Conservation (phyloP, 2,797 vertebrate genomes). For the Smutsia temminckii region DNA sequence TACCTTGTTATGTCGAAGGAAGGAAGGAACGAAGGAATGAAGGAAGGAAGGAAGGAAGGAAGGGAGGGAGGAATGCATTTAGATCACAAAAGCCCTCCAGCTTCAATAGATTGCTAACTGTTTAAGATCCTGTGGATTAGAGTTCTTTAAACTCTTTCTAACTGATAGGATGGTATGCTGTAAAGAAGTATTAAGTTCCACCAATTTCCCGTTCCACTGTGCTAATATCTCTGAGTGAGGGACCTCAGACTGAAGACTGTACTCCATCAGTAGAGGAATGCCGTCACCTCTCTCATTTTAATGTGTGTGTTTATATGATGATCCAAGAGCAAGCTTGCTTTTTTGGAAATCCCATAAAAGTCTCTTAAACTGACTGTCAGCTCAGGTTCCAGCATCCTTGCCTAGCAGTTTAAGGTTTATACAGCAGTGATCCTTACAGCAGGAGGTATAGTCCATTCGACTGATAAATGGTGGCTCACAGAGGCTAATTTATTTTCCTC, state of each 20-base stretch:
- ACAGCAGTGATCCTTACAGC: background rate
- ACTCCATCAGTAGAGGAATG: background rate
- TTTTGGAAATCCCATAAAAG: background rate
- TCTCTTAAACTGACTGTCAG: background rate
- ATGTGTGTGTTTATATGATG: background rate
- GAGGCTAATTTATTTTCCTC: background rate
- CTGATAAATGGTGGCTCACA: background rate
- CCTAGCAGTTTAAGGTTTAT: background rate
- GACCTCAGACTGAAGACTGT: background rate
- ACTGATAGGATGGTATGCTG: background rate
- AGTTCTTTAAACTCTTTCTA: background rate
- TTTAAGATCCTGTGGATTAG: background rate
- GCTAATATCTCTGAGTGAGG: background rate
- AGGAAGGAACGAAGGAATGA: no score
- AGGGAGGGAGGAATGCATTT: no score
- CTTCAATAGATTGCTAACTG: background rate
- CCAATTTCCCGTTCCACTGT: background rate
- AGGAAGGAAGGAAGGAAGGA: no score
- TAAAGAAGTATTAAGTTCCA: background rate
- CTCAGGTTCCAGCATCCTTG: background rate
- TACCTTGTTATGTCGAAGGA: background rate
- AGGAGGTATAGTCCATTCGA: background rate
- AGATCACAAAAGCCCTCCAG: no score
- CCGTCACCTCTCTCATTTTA: background rate
- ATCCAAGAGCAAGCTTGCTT: background rate